Evolutionary conservation across 2,113 vertebrate species (phyloP).

Genomic region (Symphodus melops): DNA sequence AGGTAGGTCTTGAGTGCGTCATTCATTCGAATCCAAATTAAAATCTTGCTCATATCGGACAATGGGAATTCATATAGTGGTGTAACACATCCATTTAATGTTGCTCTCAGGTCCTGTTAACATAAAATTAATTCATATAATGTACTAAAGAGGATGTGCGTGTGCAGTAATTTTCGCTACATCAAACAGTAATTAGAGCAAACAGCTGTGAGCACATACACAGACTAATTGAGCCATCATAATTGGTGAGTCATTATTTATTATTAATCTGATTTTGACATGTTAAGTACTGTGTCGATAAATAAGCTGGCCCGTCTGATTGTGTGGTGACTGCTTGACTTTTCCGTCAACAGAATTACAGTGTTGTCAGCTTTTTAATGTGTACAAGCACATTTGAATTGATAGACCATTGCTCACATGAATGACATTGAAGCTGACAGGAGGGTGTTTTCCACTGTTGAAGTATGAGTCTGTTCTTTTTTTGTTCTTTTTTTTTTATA

Average conservation of each 20-base stretch:
- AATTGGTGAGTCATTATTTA: constrained; percentile 26
- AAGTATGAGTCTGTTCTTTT: constrained; percentile 26
- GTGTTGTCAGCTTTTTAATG: neutral
- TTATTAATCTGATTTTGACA: constrained; percentile 13
- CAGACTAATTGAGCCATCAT: constrained; percentile 30
- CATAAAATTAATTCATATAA: constrained; percentile 26
- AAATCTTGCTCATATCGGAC: constrained; percentile 1
- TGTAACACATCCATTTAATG: constrained; percentile 2
- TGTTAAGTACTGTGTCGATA: constrained; percentile 3
- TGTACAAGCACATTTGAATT: constrained; percentile 7
- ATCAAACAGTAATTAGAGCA: constrained; percentile 33
- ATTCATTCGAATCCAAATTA: constrained; percentile 53
- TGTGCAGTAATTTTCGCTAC: constrained; percentile 20
- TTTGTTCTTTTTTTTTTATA: neutral
- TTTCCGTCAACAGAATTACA: neutral
- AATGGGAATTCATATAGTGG: constrained; percentile 17
- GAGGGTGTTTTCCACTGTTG: constrained; percentile 2
- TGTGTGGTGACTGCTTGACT: neutral
- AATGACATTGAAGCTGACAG: constrained; percentile 41
- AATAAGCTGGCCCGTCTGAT: constrained; percentile 5
- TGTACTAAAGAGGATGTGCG: neutral
- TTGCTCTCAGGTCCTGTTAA: constrained; percentile 19
- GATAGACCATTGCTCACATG: constrained; percentile 5
- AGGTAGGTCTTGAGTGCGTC: constrained; percentile 40
- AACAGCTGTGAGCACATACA: constrained; percentile 30